phyloP scores from a whole-genome alignment of 2,113 vertebrate genomes.

The Marmota flaviventris region DNA sequence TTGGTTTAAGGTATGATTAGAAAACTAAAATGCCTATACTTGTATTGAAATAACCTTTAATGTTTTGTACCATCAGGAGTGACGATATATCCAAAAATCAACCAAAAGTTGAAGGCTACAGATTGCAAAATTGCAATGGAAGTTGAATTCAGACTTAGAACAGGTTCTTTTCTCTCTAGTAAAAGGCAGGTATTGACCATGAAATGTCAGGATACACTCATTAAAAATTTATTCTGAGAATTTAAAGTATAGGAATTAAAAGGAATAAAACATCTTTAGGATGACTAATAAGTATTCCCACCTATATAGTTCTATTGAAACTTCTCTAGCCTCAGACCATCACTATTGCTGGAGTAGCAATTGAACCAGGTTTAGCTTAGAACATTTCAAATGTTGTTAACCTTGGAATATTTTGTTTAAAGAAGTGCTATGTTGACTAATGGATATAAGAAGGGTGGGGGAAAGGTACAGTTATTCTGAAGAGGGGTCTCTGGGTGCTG shows the following conservation, averaged over 20 bases:
- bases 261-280: neutral
- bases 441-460: neutral
- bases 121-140: neutral
- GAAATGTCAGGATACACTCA: neutral
- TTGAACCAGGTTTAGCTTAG: neutral
- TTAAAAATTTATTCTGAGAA: neutral
- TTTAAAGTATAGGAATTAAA: constrained; percentile 14
- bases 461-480: neutral
- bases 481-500: fast-evolving
- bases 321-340: neutral
- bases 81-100: neutral
- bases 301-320: neutral
- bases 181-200: neutral
- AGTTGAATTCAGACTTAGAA: neutral
- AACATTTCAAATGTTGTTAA: constrained; percentile 14
- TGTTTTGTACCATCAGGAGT: neutral
- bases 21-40: neutral
- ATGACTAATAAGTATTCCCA: neutral
- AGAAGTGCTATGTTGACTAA: neutral
- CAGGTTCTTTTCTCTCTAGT: neutral
- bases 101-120: neutral
- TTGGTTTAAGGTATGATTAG: neutral
- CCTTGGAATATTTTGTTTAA: neutral
- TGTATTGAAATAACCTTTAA: neutral
- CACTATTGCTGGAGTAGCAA: neutral